phyloP scores from a whole-genome alignment of 1,140 invertebrate species.

The Holotrichia oblita region DNA sequence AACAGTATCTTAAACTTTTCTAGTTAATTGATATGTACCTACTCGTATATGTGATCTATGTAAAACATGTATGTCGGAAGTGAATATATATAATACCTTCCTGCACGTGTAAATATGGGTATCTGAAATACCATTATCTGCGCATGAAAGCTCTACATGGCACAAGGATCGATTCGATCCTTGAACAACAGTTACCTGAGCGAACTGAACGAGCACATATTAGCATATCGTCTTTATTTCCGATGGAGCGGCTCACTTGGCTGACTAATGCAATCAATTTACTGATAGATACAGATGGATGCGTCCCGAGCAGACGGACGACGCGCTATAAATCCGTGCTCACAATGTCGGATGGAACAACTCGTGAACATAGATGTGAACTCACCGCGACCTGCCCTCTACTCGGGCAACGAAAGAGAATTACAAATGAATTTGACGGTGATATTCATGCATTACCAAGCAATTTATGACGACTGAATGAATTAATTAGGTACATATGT shows the following conservation, averaged over 20 bases:
- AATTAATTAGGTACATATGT: too few relatives aligned
- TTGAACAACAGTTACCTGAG: constrained; percentile 12
- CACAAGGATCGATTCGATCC: not conserved
- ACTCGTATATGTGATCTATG: too few relatives aligned
- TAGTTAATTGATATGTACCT: too few relatives aligned
- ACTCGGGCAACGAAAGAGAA: not conserved
- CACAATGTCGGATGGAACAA: not conserved
- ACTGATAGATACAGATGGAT: constrained; percentile 13
- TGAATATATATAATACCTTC: not conserved
- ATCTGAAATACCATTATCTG: not conserved
- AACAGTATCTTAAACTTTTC: too few relatives aligned
- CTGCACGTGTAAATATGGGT: not conserved
- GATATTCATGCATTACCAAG: too few relatives aligned
- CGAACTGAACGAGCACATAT: not conserved
- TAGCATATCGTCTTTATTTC: constrained; percentile 13
- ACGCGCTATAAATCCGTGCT: constrained; percentile 1
- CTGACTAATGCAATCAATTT: constrained; percentile 8
- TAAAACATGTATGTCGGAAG: not conserved
- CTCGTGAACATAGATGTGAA: not conserved
- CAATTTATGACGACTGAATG: too few relatives aligned
- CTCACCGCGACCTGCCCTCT: not conserved
- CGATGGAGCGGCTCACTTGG: not conserved
- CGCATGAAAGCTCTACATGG: not conserved
- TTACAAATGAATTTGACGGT: not conserved
- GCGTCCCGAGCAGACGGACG: not conserved